These are phyloP conservation scores for Antheraea mylitta DNA, from an alignment of 1,140 invertebrate species.

Conservation along the genomic window DNA sequence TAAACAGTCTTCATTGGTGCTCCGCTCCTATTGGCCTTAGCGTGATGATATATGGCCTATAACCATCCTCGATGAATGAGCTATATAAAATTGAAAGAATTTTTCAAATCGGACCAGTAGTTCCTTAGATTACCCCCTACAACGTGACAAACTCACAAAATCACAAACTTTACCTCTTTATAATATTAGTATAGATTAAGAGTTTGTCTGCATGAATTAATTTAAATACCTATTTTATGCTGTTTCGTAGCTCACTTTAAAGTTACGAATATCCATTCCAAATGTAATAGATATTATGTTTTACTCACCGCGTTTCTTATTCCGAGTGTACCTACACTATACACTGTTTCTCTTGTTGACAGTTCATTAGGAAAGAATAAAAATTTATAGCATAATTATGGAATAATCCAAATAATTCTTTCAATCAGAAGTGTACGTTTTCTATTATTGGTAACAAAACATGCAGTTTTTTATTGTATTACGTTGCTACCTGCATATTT, in stretches of 20 bases:
- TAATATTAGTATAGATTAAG: too few species aligned
- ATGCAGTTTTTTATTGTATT: slow-evolving; percentile 9
- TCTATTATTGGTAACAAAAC: background rate
- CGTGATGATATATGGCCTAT: too few species aligned
- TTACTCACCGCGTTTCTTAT: background rate
- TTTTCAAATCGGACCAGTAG: too few species aligned
- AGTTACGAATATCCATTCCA: background rate
- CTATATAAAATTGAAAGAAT: too few species aligned
- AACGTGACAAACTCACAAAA: too few species aligned
- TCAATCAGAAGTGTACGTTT: slow-evolving; percentile 26
- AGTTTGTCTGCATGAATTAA: background rate
- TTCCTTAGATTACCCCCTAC: too few species aligned
- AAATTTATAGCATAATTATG: slow-evolving; percentile 43
- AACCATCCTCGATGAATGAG: too few species aligned
- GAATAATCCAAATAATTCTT: slow-evolving; percentile 44
- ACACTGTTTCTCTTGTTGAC: slow-evolving; percentile 16
- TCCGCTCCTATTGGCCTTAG: too few species aligned
- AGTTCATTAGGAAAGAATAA: slow-evolving; percentile 25
- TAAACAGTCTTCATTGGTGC: too few species aligned
- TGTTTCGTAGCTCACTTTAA: background rate
- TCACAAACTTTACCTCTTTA: too few species aligned
- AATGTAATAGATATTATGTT: background rate
- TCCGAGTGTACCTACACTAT: slow-evolving; percentile 17
- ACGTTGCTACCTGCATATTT: slow-evolving; percentile 16
- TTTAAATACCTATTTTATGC: background rate